Evolutionary conservation across 1,140 invertebrate species (phyloP).

Genomic region (Panonychus citri): DNA sequence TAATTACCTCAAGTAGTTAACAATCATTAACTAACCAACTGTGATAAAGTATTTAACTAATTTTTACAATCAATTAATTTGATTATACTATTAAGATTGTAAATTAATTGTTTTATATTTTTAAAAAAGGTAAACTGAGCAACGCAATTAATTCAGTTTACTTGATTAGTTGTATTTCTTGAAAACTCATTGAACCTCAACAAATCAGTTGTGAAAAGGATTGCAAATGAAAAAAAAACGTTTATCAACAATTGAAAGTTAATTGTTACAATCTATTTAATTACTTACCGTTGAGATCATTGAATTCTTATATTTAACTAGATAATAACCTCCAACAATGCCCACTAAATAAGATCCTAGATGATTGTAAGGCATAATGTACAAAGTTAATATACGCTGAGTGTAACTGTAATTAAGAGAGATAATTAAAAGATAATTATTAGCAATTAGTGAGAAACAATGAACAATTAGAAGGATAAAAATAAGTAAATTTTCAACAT

Average conservation of each 20-base stretch:
- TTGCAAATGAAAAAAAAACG: background rate
- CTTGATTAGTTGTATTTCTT: background rate
- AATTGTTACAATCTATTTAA: too few species aligned
- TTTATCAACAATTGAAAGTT: too few species aligned
- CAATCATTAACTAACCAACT: too few species aligned
- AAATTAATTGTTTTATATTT: too few species aligned
- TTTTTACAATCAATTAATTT: background rate
- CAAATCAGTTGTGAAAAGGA: background rate
- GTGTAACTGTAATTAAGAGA: background rate
- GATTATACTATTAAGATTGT: background rate
- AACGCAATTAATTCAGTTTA: too few species aligned
- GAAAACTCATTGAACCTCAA: background rate
- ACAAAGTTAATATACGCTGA: conserved; percentile 3
- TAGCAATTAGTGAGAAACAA: background rate
- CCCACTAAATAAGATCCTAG: conserved; percentile 13
- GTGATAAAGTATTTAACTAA: too few species aligned
- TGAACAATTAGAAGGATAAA: background rate
- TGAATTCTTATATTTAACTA: conserved; percentile 5
- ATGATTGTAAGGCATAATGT: conserved; percentile 12
- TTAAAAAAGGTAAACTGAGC: too few species aligned
- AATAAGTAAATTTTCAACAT: too few species aligned
- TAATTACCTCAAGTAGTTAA: too few species aligned
- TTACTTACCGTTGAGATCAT: conserved; percentile 7
- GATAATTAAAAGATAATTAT: background rate
- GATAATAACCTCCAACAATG: conserved; percentile 10